phyloP scores from a whole-genome alignment of 1,140 invertebrate genomes.

The Drosophila melanica region DNA sequence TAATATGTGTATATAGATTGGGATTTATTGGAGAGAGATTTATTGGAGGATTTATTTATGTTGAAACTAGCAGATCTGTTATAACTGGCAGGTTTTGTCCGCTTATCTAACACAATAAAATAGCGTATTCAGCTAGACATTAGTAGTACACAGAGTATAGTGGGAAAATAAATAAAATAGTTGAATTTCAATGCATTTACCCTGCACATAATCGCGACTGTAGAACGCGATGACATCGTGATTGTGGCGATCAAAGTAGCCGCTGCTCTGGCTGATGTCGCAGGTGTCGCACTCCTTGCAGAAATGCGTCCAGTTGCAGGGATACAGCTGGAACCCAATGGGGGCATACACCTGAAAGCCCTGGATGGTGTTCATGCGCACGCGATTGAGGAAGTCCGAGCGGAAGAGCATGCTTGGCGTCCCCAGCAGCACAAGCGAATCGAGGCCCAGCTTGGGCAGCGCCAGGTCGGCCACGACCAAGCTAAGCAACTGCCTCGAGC shows the following conservation, averaged over 20 bases:
- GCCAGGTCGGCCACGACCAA: constrained; percentile 90
- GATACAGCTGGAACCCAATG: constrained; percentile 91
- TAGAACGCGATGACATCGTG: constrained; percentile 92
- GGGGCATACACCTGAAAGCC: constrained; percentile 92
- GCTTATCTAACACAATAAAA: too few species aligned
- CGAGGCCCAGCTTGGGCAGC: constrained; percentile 88
- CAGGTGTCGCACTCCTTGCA: constrained; percentile 86
- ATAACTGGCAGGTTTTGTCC: too few species aligned
- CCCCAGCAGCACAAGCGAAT: constrained; percentile 88
- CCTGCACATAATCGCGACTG: constrained; percentile 90
- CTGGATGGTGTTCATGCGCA: constrained; percentile 93
- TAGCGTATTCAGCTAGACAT: too few species aligned
- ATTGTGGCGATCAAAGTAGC: constrained; percentile 91
- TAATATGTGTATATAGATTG: too few species aligned
- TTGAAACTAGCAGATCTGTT: too few species aligned
- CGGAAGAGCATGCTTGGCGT: constrained; percentile 88
- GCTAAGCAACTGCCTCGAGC: constrained; percentile 85
- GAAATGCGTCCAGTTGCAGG: constrained; percentile 85
- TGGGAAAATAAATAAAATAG: background rate
- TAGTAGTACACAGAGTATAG: background rate
- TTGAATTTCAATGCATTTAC: constrained; percentile 81
- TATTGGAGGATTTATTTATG: too few species aligned
- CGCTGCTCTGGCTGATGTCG: constrained; percentile 91
- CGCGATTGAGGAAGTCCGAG: constrained; percentile 92
- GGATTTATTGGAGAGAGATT: too few species aligned